These are phyloP conservation scores for Pachypsylla venusta DNA, from an alignment of 1,140 invertebrate species.

Conservation along the genomic window DNA sequence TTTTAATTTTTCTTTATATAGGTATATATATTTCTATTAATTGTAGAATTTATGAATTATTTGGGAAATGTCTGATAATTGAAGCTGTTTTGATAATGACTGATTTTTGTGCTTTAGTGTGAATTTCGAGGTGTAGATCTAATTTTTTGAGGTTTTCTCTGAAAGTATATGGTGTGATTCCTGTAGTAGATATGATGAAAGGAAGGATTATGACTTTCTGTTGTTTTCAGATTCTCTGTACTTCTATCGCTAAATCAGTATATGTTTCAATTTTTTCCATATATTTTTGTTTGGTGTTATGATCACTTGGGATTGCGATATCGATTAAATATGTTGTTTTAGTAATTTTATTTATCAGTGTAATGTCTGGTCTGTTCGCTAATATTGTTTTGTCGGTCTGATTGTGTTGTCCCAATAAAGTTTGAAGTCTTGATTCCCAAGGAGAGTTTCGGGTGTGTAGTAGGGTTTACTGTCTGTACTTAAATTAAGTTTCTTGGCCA, in stretches of 20 bases:
- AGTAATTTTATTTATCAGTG: slow-evolving; percentile 3
- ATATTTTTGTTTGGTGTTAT: not conserved
- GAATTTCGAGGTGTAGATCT: too few species aligned
- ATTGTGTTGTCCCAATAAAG: not conserved
- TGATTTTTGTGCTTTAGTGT: too few species aligned
- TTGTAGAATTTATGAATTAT: too few species aligned
- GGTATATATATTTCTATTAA: too few species aligned
- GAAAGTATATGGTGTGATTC: not conserved
- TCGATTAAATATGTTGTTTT: not conserved
- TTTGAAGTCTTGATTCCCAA: too few species aligned
- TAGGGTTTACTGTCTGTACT: too few species aligned
- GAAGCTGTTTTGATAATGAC: too few species aligned
- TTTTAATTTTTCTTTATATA: too few species aligned
- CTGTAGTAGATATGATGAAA: not conserved
- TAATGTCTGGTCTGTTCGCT: slow-evolving; percentile 3
- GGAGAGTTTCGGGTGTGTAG: too few species aligned
- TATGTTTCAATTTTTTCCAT: not conserved
- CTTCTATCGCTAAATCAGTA: not conserved
- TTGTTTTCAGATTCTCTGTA: not conserved
- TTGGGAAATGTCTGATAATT: too few species aligned
- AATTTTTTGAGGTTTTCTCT: not conserved
- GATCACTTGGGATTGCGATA: slow-evolving; percentile 1
- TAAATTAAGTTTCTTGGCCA: too few species aligned
- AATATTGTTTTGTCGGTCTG: not conserved
- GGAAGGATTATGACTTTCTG: not conserved